These are phyloP conservation scores for Orthosia incerta DNA, from an alignment of 2,888 invertebrate genomes.

Conservation along the genomic window DNA sequence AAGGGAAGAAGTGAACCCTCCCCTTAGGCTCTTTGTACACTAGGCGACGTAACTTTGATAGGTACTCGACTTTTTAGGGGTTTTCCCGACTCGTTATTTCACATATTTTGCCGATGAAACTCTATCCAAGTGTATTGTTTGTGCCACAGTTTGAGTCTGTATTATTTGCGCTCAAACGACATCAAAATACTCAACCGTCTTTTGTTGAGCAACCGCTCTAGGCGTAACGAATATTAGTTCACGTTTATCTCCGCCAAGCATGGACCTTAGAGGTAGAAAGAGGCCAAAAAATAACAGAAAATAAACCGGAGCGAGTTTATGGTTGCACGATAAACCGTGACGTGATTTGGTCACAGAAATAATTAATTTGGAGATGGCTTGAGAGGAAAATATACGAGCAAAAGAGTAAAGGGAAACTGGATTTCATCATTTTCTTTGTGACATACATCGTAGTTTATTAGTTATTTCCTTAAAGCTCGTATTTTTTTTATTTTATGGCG, in stretches of 20 bases:
- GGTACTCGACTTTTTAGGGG: slow-evolving; percentile 21
- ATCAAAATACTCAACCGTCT: slow-evolving; percentile 28
- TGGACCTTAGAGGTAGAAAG: slow-evolving; percentile 26
- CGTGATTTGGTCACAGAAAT: slow-evolving; percentile 39
- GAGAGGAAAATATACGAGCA: neutral
- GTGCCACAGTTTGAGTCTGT: neutral
- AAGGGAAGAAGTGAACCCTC: slow-evolving; percentile 42
- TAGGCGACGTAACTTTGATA: slow-evolving; percentile 35
- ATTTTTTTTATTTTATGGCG: slow-evolving; percentile 1
- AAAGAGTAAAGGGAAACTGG: slow-evolving; percentile 14
- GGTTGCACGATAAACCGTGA: slow-evolving; percentile 38
- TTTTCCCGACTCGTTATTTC: slow-evolving; percentile 27
- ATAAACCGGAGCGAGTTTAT: slow-evolving; percentile 30
- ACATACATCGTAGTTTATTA: neutral
- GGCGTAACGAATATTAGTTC: slow-evolving; percentile 46
- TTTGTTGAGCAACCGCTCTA: slow-evolving; percentile 33
- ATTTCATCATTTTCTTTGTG: slow-evolving; percentile 25
- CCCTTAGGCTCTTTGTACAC: slow-evolving; percentile 29
- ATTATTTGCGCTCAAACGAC: slow-evolving; percentile 38
- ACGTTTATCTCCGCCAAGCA: slow-evolving; percentile 44
- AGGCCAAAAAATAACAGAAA: slow-evolving; percentile 26
- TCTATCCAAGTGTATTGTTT: slow-evolving; percentile 17
- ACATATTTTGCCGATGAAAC: slow-evolving; percentile 28
- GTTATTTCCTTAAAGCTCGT: neutral
- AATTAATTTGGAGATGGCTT: slow-evolving; percentile 29